Evolutionary conservation across 2,888 invertebrate genomes (phyloP).

Genomic region (Cephonodes hylas): DNA sequence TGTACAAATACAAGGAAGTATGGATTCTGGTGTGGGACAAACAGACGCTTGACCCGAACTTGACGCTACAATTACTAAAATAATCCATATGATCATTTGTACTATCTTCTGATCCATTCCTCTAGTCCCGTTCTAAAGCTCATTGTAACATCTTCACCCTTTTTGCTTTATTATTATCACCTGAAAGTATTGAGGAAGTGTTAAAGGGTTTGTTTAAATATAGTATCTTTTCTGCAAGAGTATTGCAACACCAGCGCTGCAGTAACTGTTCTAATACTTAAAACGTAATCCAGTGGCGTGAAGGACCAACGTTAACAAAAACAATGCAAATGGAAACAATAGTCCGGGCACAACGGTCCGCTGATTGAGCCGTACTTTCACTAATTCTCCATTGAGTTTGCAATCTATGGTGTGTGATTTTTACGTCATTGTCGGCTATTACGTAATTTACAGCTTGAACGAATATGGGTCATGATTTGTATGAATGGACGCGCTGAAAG

Average conservation of each 20-base stretch:
- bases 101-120: conserved; percentile 67
- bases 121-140: conserved; percentile 50
- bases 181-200: conserved; percentile 26
- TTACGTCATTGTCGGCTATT: conserved; percentile 57
- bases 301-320: conserved; percentile 66
- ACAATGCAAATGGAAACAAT: conserved; percentile 74
- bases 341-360: conserved; percentile 58
- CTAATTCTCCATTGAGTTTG: conserved; percentile 67
- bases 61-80: conserved; percentile 41
- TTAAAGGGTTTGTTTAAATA: not conserved
- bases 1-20: conserved; percentile 91
- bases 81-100: conserved; percentile 57
- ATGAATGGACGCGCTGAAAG: not conserved
- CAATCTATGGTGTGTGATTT: conserved; percentile 41
- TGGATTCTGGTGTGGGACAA: conserved; percentile 89
- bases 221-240: not conserved
- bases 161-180: conserved; percentile 16
- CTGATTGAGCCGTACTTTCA: conserved; percentile 72
- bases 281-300: conserved; percentile 40
- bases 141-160: conserved; percentile 65
- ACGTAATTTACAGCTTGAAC: conserved; percentile 41
- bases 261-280: not conserved
- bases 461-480: not conserved
- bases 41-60: conserved; percentile 47
- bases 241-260: not conserved